These are phyloP conservation scores for Cuniculus paca DNA, from an alignment of 2,797 vertebrate species.

Conservation along the genomic window DNA sequence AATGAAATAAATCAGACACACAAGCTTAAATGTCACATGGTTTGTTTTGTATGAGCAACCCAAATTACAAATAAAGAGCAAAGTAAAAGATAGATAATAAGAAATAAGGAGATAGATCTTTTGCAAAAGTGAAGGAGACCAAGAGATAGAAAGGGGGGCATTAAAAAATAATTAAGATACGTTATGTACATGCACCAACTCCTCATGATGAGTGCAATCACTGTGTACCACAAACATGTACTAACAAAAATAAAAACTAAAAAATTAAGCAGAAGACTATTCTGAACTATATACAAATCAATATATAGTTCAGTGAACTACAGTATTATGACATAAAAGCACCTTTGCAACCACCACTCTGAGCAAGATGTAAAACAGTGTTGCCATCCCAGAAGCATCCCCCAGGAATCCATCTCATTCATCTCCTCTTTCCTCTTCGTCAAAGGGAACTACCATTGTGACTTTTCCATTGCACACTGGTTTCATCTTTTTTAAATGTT, in stretches of 20 bases:
- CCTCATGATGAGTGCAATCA: not conserved
- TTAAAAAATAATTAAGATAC: not conserved
- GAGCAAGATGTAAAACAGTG: not conserved
- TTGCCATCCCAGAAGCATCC: not conserved
- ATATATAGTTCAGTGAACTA: not conserved
- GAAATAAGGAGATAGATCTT: not conserved
- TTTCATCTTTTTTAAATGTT: constrained; percentile 36
- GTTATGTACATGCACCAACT: not conserved
- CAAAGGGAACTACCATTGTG: constrained; percentile 4
- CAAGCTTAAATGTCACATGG: not conserved
- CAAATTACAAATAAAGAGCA: not conserved
- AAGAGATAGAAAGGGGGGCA: not conserved
- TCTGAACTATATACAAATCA: constrained; percentile 6
- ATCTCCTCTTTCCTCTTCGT: not conserved
- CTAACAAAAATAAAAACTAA: not conserved
- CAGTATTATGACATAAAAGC: not conserved
- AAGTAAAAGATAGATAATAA: not conserved
- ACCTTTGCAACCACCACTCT: not conserved
- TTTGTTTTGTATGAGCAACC: not conserved
- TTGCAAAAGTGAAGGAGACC: not conserved
- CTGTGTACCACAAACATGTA: not conserved
- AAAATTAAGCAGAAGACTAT: not conserved
- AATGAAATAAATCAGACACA: not conserved
- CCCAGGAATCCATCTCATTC: not conserved
- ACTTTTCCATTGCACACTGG: not conserved